A percentile compares a stretch with the other conserved stretches of the same genome.
Conservation (phyloP, 1,140 invertebrate species). For the Brachionus koreanus region DNA sequence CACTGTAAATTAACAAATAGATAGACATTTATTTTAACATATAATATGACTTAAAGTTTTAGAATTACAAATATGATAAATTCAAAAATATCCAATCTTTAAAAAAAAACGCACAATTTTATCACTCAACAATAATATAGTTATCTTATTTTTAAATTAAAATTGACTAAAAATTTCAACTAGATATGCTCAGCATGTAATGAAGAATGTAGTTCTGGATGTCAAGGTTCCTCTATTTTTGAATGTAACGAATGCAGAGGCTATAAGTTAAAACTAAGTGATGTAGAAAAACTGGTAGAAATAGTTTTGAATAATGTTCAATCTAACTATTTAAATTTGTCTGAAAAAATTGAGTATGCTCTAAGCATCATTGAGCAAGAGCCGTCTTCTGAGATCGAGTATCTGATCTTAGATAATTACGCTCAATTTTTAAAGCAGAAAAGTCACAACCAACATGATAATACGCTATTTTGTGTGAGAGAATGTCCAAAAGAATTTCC, state of each 20-base stretch:
- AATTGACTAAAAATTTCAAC: background rate
- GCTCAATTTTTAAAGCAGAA: background rate
- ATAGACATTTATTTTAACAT: too few relatives aligned
- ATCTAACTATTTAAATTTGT: background rate
- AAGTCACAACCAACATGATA: background rate
- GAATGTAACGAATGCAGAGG: constrained; percentile 24
- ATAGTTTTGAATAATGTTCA: background rate
- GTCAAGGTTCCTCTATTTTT: background rate
- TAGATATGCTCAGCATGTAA: background rate
- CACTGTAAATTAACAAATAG: too few relatives aligned
- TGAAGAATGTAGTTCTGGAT: constrained; percentile 1
- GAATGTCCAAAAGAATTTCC: background rate
- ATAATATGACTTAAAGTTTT: too few relatives aligned
- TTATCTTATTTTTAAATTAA: background rate
- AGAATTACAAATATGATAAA: too few relatives aligned
- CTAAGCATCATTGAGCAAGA: background rate
- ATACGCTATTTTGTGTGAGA: background rate
- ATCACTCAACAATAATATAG: too few relatives aligned
- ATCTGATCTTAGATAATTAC: background rate
- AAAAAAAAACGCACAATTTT: too few relatives aligned
- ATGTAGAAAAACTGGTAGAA: background rate
- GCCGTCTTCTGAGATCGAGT: background rate
- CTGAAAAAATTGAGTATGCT: background rate
- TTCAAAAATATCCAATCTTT: too few relatives aligned
- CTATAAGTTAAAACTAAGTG: background rate